A percentile compares a stretch with the other conserved stretches of the same genome.
phyloP scores from a whole-genome alignment of 2,113 vertebrate genomes.

The Micromys minutus region DNA sequence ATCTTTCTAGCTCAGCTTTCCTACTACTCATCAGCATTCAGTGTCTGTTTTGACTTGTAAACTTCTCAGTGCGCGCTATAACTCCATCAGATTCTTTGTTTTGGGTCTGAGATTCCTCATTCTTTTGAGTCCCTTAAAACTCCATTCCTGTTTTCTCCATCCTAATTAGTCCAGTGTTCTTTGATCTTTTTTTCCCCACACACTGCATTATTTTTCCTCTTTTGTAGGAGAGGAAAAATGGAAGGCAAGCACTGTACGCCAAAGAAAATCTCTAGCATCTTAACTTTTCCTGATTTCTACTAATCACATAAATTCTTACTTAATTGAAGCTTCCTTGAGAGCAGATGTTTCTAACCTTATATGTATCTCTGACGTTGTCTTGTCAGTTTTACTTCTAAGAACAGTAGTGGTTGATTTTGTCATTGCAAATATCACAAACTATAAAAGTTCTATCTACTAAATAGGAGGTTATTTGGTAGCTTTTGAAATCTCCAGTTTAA shows the following conservation, averaged over 20 bases:
- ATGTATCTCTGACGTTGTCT: neutral
- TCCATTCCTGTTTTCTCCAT: neutral
- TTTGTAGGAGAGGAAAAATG: neutral
- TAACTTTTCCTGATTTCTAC: neutral
- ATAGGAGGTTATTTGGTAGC: neutral
- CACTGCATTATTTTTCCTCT: neutral
- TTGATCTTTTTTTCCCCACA: neutral
- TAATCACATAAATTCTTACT: neutral
- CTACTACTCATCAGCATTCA: neutral
- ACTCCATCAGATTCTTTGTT: neutral
- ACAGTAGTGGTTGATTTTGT: neutral
- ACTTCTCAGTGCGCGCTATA: neutral
- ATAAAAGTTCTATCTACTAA: neutral
- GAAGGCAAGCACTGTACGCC: neutral
- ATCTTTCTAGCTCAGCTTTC: neutral
- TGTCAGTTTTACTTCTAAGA: slow-evolving; percentile 9
- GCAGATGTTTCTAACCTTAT: slow-evolving; percentile 6
- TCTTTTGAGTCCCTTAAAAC: neutral
- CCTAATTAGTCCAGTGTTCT: neutral
- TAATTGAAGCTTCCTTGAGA: slow-evolving; percentile 6
- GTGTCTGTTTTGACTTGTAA: neutral
- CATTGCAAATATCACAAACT: neutral
- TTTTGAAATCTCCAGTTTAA: slow-evolving; percentile 16
- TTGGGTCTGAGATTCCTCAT: neutral
- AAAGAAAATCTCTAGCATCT: neutral